phyloP scores from a whole-genome alignment of 2,797 vertebrate species.

The Muraenolepis orangiensis region DNA sequence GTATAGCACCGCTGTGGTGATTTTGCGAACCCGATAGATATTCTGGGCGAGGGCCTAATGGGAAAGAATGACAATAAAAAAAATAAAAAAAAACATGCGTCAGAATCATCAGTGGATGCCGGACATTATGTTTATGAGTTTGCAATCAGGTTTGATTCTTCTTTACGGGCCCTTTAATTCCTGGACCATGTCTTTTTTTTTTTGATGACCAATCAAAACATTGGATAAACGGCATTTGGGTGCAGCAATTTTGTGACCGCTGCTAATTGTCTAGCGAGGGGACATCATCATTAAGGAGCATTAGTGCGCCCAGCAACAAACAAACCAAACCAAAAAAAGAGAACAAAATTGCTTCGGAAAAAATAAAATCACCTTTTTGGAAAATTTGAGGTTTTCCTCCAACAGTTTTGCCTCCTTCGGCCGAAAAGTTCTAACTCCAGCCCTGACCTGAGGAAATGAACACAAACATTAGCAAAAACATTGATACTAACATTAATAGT shows the following conservation, averaged over 20 bases:
- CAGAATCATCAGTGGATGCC: conserved; percentile 59
- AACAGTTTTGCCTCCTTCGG: conserved; percentile 82
- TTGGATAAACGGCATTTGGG: too few relatives aligned
- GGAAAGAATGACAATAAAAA: conserved; percentile 62
- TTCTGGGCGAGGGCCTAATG: conserved; percentile 91
- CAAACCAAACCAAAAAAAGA: background rate
- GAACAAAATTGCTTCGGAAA: background rate
- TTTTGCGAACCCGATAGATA: conserved; percentile 91
- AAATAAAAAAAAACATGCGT: conserved; percentile 63
- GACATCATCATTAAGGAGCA: too few relatives aligned
- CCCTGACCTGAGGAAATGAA: conserved; percentile 77
- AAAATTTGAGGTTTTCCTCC: conserved; percentile 88
- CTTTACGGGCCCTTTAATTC: conserved; percentile 51
- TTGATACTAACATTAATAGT: too few relatives aligned
- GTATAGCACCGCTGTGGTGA: conserved; percentile 90
- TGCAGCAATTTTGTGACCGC: too few relatives aligned
- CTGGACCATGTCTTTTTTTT: conserved; percentile 43
- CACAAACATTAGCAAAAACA: too few relatives aligned
- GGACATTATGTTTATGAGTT: conserved; percentile 65
- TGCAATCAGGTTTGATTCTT: conserved; percentile 55
- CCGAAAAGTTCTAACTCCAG: conserved; percentile 83
- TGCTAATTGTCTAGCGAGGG: too few relatives aligned
- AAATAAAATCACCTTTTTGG: conserved; percentile 82
- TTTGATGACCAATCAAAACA: too few relatives aligned
- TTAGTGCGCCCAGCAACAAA: too few relatives aligned